These are phyloP conservation scores for Pleuronectes platessa DNA, from an alignment of 2,113 vertebrate genomes.

Conservation along the genomic window DNA sequence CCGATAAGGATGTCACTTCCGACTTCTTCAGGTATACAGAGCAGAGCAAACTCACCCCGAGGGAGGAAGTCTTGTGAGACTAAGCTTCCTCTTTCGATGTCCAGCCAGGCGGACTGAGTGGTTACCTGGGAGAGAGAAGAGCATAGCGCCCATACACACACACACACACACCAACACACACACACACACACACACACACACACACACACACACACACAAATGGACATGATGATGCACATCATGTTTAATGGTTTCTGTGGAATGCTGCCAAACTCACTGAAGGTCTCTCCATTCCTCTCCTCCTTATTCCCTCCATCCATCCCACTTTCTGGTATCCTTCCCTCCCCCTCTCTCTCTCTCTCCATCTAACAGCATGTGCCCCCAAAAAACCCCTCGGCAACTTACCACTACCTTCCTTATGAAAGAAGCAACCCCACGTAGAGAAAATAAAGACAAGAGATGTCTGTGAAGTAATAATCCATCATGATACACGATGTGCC, in stretches of 20 bases:
- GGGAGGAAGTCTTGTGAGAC: slow-evolving; percentile 22
- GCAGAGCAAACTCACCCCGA: slow-evolving; percentile 19
- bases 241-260: slow-evolving; percentile 71
- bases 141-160: slow-evolving; percentile 15
- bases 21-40: slow-evolving; percentile 38
- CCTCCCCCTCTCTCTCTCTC: background rate
- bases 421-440: slow-evolving; percentile 28
- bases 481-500: slow-evolving; percentile 21
- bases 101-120: slow-evolving; percentile 52
- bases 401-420: slow-evolving; percentile 2
- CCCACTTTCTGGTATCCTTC: slow-evolving; percentile 10
- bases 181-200: slow-evolving; percentile 18
- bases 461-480: slow-evolving; percentile 24
- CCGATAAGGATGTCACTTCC: slow-evolving; percentile 18
- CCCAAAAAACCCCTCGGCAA: slow-evolving; percentile 18
- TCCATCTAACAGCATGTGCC: slow-evolving; percentile 33
- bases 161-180: slow-evolving; percentile 1
- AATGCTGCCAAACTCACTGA: slow-evolving; percentile 67
- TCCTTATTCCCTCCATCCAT: slow-evolving; percentile 28
- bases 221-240: slow-evolving; percentile 1
- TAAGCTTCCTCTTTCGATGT: slow-evolving; percentile 36
- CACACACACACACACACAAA: slow-evolving; percentile 7
- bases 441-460: slow-evolving; percentile 25
- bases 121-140: slow-evolving; percentile 54
- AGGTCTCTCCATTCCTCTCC: slow-evolving; percentile 19